phyloP scores from a whole-genome alignment of 92 coral and sea anemone genomes.

The Paragorgia papillata region DNA sequence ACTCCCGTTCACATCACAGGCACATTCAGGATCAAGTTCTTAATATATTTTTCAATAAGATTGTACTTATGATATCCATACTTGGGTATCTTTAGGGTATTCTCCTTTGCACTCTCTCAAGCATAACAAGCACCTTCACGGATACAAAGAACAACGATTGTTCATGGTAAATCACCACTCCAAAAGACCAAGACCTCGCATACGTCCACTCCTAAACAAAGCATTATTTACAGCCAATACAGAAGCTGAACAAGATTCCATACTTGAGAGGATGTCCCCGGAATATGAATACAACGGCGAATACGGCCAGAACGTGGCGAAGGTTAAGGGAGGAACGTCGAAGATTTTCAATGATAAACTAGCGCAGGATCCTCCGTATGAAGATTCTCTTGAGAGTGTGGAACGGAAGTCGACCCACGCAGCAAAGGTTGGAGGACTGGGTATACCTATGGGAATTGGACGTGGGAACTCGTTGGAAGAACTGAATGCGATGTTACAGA shows the following conservation, averaged over 20 bases:
- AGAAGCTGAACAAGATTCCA: slow-evolving; percentile 1
- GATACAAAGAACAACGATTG: too few species aligned
- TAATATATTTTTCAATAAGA: too few species aligned
- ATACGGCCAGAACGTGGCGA: neutral
- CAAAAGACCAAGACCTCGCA: neutral
- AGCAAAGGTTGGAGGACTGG: neutral
- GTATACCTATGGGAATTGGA: neutral
- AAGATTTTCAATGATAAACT: neutral
- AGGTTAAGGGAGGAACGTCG: neutral
- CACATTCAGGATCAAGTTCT: too few species aligned
- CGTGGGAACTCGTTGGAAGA: slow-evolving; percentile 4
- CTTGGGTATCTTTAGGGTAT: too few species aligned
- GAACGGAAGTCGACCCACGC: neutral
- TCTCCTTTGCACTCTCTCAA: too few species aligned
- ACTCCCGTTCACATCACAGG: too few species aligned
- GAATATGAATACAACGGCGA: slow-evolving; percentile 26
- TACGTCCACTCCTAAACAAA: neutral
- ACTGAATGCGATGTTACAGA: slow-evolving; percentile 33
- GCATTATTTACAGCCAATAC: neutral
- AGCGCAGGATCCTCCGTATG: neutral
- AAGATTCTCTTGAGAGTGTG: neutral
- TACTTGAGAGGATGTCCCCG: slow-evolving; percentile 21
- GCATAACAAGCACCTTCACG: too few species aligned
- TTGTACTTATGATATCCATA: too few species aligned
- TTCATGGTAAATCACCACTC: neutral